phyloP scores from a whole-genome alignment of 2,888 invertebrate species.

The Tineola bisselliella region DNA sequence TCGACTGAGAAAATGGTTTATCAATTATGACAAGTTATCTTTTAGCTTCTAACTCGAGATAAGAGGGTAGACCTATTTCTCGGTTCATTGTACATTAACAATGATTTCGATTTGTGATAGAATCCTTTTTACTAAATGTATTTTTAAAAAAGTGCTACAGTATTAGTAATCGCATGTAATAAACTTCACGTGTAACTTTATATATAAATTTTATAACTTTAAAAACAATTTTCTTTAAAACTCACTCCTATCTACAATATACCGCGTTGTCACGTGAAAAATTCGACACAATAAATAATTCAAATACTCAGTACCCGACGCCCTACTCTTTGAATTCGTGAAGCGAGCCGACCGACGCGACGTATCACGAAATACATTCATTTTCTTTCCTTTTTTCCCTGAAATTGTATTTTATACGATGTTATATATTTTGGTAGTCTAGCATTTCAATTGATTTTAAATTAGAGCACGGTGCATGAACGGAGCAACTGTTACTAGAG shows the following conservation, averaged over 20 bases:
- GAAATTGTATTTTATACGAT: not conserved
- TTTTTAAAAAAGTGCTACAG: too few relatives aligned
- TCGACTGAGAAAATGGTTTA: too few relatives aligned
- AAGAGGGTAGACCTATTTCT: too few relatives aligned
- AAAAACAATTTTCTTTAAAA: not conserved
- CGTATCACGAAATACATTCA: slow-evolving; percentile 8
- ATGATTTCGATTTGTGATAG: too few relatives aligned
- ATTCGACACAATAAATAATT: slow-evolving; percentile 11
- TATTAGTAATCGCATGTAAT: not conserved
- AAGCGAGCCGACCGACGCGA: not conserved
- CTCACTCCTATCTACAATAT: not conserved
- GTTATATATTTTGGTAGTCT: not conserved
- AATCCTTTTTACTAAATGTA: too few relatives aligned
- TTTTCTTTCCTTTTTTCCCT: not conserved
- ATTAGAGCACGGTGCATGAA: too few relatives aligned
- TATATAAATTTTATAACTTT: not conserved
- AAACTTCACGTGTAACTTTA: not conserved
- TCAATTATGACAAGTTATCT: too few relatives aligned
- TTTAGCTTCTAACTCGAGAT: too few relatives aligned
- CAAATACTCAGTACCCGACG: not conserved
- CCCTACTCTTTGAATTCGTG: not conserved
- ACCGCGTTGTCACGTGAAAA: slow-evolving; percentile 2
- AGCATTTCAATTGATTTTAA: too few relatives aligned
- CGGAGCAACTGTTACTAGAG: too few relatives aligned
- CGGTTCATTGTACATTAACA: too few relatives aligned